Evolutionary conservation across 2,797 vertebrate species (phyloP), one percentile per base, ranked within the genome.

Genomic region (Takifugu ocellatus): DNA sequence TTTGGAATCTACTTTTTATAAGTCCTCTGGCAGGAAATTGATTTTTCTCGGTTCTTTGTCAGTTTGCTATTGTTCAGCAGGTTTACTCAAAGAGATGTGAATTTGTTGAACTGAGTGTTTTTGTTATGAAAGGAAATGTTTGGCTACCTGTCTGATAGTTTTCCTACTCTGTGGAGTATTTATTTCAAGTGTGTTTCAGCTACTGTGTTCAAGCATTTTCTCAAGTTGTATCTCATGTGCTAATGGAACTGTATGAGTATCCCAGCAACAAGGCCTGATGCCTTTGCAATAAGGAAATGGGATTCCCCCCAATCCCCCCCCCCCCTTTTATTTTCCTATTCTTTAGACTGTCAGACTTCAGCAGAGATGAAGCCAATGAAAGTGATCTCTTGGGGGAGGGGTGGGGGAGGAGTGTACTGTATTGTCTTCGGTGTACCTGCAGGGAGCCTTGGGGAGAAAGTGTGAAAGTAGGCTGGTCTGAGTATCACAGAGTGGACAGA

Each of bases 381-480:
- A 49, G 60, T 5, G 8, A 3, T 2, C 5, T 6, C 68, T 50
- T 59, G 74, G 74, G 72, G 74, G 72, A 60, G 63, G 75, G 75
- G 61, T 50, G 63, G 51, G 56, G 68, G 64, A 58, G 50, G 66
- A 63, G 54, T 77, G 63, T 78, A 77, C 7, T n/a, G 45, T 78
- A 77, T n/a, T n/a, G 45, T 74, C 78, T 81, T 84, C 70, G 63
- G 63, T 61, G 59, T 57, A 59, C 67, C 79, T 75, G 62, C 39
- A 52, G 74, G 77, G 77, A 83, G 55, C 66, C 59, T 54, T 61
- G 49, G 63, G 78, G 68, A 68, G 49, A 60, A 66, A 68, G 84
- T 82, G 85, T 88, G 84, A 84, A 84, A 82, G 84, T 61, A 79
- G 82, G 84, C 77, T 68, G 80, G 63, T 72, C 72, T 66, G 52